Percentiles rank a stretch among this genome's conserved stretches.
Evolutionary conservation across 2,113 vertebrate genomes (phyloP).

Genomic region (Pteruthius melanotis): DNA sequence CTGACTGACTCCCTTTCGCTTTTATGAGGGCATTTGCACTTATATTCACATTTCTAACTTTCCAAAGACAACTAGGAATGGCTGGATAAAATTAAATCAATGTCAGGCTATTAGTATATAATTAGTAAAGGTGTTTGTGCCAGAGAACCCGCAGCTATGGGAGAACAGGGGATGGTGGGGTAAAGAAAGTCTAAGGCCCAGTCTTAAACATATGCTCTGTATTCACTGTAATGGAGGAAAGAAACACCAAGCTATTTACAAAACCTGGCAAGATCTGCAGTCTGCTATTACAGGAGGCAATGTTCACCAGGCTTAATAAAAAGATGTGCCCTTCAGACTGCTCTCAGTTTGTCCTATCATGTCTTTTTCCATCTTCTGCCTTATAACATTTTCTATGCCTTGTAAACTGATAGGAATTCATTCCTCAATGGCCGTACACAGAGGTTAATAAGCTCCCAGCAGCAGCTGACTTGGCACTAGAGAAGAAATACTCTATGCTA

Average conservation of each 20-base stretch:
- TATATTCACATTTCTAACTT: neutral
- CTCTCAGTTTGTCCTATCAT: slow-evolving; percentile 32
- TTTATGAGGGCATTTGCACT: neutral
- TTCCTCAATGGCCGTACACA: slow-evolving; percentile 25
- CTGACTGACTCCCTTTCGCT: neutral
- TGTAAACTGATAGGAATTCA: slow-evolving; percentile 51
- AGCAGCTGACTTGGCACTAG: slow-evolving; percentile 50
- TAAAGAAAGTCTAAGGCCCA: neutral
- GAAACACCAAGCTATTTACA: neutral
- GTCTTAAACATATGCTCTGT: neutral
- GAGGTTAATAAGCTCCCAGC: slow-evolving; percentile 51
- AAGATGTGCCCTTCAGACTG: slow-evolving; percentile 38
- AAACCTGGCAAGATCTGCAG: neutral
- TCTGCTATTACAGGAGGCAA: neutral
- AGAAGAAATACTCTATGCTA: slow-evolving; percentile 2
- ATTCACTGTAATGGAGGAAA: neutral
- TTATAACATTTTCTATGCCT: slow-evolving; percentile 33
- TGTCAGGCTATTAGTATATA: neutral
- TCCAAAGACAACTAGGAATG: neutral
- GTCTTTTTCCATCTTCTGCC: slow-evolving; percentile 45
- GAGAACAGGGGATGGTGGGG: neutral
- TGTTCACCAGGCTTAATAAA: neutral
- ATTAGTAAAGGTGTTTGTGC: neutral
- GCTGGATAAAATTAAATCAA: neutral
- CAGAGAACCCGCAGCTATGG: fast-evolving